Evolutionary conservation across 2,888 invertebrate genomes (phyloP), one percentile per base, ranked within the genome.

Genomic region (Pristionchus arcanus): DNA sequence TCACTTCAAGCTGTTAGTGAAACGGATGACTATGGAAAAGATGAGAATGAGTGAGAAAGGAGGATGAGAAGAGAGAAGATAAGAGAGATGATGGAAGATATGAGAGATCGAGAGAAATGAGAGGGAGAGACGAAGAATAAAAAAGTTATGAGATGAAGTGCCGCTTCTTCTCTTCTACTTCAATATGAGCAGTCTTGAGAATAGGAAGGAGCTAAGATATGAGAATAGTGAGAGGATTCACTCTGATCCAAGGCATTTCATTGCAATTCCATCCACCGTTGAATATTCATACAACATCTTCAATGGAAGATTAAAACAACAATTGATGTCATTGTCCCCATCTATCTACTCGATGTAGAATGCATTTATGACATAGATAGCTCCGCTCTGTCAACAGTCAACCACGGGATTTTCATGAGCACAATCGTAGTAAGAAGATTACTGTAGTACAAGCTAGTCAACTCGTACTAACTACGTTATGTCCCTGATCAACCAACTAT

Each of bases 21-120:
- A 53, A 83, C 28, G 53, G 83, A 83, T 83, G 53, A 83, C 28
- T 53, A 34, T 90, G 88, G 95, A 97, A 97, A 96, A 89, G 87
- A 71, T 66, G 25, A 68, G 49, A 53, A 77, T 89, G 66, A 90
- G 63, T 81, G 42, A 59, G 85, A 59, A 85, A 37, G 28, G 55
- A 25, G 42, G 55, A 19, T 11, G 25, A 16, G 59, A 31, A 68
- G 83, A 83, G 53, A 19, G 83, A 55, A n/a, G 83, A 55, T 25
- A 49, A 55, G 87, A 34, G 28, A 87, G 87, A 55, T 53, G 87
- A 87, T 31, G 68, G 28, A 53, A 84, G 84, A 55, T n/a, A 31
- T n/a, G 84, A 59, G 84, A 59, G 84, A 84, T 53, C 31, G 59
- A 55, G n/a, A 25, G 66, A 86, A 63, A 66, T 34, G 25, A 63